Conservation (phyloP, 2,888 invertebrate genomes). For the Allygus modestus region DNA sequence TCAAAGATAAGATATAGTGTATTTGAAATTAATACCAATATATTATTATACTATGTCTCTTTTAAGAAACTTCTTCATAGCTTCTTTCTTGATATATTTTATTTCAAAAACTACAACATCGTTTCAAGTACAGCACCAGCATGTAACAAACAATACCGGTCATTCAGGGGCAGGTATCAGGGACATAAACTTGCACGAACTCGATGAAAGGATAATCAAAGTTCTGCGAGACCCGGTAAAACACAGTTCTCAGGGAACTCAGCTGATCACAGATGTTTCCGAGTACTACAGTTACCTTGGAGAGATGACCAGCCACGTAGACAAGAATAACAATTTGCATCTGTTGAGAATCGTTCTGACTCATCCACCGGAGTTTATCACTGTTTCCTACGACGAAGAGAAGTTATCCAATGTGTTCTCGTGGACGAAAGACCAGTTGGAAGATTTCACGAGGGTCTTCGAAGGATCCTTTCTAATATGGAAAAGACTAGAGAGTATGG, state of each 20-base stretch:
- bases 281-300: slow-evolving; percentile 31
- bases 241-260: background rate
- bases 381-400: background rate
- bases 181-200: slow-evolving; percentile 30
- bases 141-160: background rate
- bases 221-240: slow-evolving; percentile 5
- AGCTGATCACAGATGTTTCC: slow-evolving; percentile 14
- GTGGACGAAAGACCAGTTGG: slow-evolving; percentile 26
- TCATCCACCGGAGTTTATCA: slow-evolving; percentile 32
- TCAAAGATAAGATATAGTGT: too few relatives aligned
- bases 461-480: slow-evolving; percentile 42
- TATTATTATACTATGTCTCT: too few relatives aligned
- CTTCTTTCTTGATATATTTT: too few relatives aligned
- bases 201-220: slow-evolving; percentile 33
- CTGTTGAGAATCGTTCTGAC: slow-evolving; percentile 26
- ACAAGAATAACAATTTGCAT: slow-evolving; percentile 7
- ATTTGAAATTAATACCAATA: too few relatives aligned
- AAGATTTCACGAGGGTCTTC: background rate
- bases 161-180: background rate
- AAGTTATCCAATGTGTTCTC: background rate
- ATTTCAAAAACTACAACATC: background rate
- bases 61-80: too few relatives aligned
- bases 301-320: slow-evolving; percentile 22
- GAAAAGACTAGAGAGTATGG: slow-evolving; percentile 34
- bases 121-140: background rate